Evolutionary conservation across 2,797 vertebrate genomes (phyloP).

Genomic region (Hirundo rustica): DNA sequence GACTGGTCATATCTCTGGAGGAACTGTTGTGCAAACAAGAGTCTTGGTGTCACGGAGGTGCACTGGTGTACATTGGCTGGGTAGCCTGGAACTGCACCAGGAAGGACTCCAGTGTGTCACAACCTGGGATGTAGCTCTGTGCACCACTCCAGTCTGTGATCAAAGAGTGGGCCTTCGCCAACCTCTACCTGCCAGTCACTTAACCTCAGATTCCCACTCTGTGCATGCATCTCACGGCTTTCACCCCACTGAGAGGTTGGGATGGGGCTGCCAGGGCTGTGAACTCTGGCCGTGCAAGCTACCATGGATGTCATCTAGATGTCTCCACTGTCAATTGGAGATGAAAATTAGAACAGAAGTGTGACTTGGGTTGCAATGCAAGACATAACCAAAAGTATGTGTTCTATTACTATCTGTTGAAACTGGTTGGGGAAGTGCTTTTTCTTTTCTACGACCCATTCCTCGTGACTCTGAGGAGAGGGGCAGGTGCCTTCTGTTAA

Average conservation of each 20-base stretch:
- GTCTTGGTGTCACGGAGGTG: accelerated
- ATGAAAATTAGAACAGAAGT: not conserved
- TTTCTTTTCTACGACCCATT: not conserved
- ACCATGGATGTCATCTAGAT: not conserved
- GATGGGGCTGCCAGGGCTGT: not conserved
- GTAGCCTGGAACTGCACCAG: not conserved
- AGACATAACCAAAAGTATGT: not conserved
- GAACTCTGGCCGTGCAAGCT: not conserved
- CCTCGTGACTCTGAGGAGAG: not conserved
- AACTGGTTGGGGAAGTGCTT: no score
- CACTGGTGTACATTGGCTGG: not conserved
- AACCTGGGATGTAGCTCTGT: not conserved
- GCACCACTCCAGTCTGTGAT: not conserved
- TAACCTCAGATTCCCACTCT: not conserved
- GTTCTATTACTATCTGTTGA: not conserved
- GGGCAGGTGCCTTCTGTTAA: not conserved
- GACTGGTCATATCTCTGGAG: not conserved
- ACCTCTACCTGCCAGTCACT: not conserved
- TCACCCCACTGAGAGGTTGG: not conserved
- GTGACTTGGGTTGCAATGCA: not conserved
- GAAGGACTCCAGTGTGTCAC: not conserved
- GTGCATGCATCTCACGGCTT: not conserved
- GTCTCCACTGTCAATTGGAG: not conserved
- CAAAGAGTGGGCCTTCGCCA: not conserved
- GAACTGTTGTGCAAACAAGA: not conserved